Base-by-base conservation (phyloP, 2,888 invertebrate genomes). In the Ceraclea dissimilis region DNA sequence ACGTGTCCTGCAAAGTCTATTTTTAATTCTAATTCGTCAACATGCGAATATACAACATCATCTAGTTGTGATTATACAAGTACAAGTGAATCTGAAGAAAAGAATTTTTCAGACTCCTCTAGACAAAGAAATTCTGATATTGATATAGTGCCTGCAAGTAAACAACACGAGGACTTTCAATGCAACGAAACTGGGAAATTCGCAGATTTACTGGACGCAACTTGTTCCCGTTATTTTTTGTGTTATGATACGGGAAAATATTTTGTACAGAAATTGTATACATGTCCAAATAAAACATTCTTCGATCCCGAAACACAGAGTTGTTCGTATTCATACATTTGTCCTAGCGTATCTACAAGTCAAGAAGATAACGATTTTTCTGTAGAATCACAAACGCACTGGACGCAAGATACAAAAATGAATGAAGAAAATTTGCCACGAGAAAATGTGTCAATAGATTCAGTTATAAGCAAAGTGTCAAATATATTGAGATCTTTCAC, bases 11-110 rank as follows among this genome's bases (percentile, higher is more conserved):
- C 39, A 31, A 18, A 20, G 2, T 47, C 31, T n/a, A 43, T 48
- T 10, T 60, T 60, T 39, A 60, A 58, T 47, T 51, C 52, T 11
- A n/a, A 22, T 18, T 50, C 56, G 2, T 51, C 52, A 4, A 44
- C 34, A 13, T 60, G 60, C 18, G 55, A 60, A 51, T 21, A 47
- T 16, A 19, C 49, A 54, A 22, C 26, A 17, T 8, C 6, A 10
- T 50, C 34, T 49, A 6, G 22, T 17, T 49, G 48, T 49, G n/a
- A 49, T n/a, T n/a, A n/a, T n/a, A n/a, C n/a, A n/a, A 16, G 49
- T 10, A 21, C 11, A 26, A 22, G 8, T 18, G 20, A 21, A 26
- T 5, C 17, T 26, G 2, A 5, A 49, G 49, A 49, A n/a, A 19
- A 39, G 4, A 47, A 39, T 16, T 20, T 51, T 8, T 4, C 43